phyloP scores from a whole-genome alignment of 2,113 vertebrate genomes.

The Sus scrofa region DNA sequence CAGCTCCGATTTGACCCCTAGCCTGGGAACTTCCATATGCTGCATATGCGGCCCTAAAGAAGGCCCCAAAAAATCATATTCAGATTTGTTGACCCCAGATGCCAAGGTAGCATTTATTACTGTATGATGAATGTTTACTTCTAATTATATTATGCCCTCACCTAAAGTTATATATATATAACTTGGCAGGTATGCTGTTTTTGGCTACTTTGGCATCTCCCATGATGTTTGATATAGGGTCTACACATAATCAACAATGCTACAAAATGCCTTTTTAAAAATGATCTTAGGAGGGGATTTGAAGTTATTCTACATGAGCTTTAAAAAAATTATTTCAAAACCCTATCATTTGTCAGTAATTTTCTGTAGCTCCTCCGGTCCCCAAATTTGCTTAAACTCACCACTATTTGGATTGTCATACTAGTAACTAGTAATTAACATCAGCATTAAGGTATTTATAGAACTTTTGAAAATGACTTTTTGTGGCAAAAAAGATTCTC shows the following conservation, averaged over 20 bases:
- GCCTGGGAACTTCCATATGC: too few relatives aligned
- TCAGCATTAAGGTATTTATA: not conserved
- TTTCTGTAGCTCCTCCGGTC: not conserved
- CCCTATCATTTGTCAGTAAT: not conserved
- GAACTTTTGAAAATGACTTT: not conserved
- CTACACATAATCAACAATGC: not conserved
- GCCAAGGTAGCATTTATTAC: not conserved
- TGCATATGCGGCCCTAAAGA: too few relatives aligned
- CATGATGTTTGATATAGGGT: not conserved
- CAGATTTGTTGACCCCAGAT: not conserved
- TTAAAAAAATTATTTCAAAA: not conserved
- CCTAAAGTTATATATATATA: not conserved
- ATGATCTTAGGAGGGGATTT: not conserved
- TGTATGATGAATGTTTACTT: not conserved
- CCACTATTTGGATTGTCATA: not conserved
- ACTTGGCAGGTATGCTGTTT: not conserved
- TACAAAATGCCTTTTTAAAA: not conserved
- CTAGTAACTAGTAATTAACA: not conserved
- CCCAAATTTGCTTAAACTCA: not conserved
- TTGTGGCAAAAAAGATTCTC: not conserved
- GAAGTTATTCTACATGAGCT: not conserved
- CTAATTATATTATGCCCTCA: not conserved
- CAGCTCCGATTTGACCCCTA: too few relatives aligned
- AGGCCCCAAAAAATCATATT: not conserved
- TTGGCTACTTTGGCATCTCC: not conserved